phyloP scores from a whole-genome alignment of 2,113 vertebrate species.

The Anoura caudifer region DNA sequence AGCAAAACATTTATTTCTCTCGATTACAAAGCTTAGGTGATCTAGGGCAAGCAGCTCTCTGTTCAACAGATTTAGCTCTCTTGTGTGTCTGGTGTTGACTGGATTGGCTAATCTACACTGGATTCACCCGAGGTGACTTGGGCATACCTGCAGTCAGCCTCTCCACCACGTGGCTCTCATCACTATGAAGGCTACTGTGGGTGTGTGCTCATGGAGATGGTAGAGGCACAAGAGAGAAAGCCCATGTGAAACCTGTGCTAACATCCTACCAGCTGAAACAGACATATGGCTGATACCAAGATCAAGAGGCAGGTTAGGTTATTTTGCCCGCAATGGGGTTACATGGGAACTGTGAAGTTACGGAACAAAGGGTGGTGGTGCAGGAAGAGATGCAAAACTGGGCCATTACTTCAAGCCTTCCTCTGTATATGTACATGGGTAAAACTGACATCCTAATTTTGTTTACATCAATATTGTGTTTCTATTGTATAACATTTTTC shows the following conservation, averaged over 20 bases:
- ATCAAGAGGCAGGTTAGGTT: not conserved
- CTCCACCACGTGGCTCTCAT: rapidly evolving
- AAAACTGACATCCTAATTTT: not conserved
- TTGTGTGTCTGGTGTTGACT: not conserved
- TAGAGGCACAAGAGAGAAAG: not conserved
- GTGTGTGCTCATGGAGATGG: not conserved
- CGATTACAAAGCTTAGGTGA: not conserved
- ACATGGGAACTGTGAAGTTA: not conserved
- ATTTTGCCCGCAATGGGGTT: not conserved
- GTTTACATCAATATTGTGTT: not conserved
- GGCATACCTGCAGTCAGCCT: not conserved
- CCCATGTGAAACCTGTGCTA: not conserved
- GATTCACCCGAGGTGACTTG: not conserved
- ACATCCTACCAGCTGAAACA: not conserved
- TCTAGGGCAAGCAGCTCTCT: not conserved
- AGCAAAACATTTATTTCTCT: not conserved
- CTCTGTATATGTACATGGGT: not conserved
- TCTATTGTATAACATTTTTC: not conserved
- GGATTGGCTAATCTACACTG: not conserved
- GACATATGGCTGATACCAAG: not conserved
- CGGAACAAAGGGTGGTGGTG: not conserved
- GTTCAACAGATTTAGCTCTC: not conserved
- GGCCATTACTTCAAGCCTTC: not conserved
- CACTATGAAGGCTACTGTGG: not conserved
- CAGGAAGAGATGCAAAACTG: not conserved